Conservation (phyloP, 2,797 vertebrate species). For the Parauchenoglanis ngamensis region DNA sequence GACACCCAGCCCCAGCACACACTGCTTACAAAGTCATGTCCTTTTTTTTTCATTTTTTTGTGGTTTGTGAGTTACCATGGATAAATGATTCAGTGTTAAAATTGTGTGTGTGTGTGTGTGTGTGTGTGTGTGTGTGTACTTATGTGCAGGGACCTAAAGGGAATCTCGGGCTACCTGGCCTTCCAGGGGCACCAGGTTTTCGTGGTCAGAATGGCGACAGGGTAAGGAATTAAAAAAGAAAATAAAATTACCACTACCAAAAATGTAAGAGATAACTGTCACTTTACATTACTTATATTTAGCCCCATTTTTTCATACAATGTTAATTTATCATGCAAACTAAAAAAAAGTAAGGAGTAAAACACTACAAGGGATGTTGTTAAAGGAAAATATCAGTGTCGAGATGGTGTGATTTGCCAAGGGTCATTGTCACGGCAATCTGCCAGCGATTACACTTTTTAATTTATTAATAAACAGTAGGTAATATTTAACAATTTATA, state of each 20-base stretch:
- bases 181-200: constrained; percentile 89
- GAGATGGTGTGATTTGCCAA: background rate
- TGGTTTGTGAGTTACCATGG: constrained; percentile 45
- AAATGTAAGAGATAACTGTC: background rate
- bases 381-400: background rate
- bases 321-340: background rate
- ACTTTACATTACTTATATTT: background rate
- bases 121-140: constrained; percentile 40
- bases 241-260: background rate
- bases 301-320: background rate
- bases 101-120: constrained; percentile 45
- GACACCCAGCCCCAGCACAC: constrained; percentile 22
- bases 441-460: background rate
- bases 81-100: constrained; percentile 58
- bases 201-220: constrained; percentile 87
- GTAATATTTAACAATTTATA: background rate
- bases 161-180: constrained; percentile 87
- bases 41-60: constrained; percentile 40
- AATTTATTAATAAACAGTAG: background rate
- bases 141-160: constrained; percentile 84
- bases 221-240: constrained; percentile 72
- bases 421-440: background rate
- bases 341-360: background rate
- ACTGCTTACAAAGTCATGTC: constrained; percentile 18
- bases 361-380: background rate